Percentiles rank a stretch among this genome's conserved stretches.
These are phyloP conservation scores for Scyliorhinus canicula DNA, from an alignment of 2,797 vertebrate genomes.

Conservation along the genomic window DNA sequence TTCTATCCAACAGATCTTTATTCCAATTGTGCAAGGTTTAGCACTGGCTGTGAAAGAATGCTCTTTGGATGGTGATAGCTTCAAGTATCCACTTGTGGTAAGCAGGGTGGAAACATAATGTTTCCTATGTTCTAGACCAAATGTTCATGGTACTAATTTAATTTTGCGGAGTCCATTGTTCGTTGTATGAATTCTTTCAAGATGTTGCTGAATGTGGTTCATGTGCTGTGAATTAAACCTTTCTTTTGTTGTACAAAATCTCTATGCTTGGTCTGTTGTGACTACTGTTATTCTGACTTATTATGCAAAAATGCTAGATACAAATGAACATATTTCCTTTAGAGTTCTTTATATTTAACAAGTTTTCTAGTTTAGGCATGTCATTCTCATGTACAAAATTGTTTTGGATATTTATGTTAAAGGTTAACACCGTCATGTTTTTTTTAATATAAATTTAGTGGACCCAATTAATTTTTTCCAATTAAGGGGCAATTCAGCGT, in stretches of 20 bases:
- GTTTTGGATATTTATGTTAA: neutral
- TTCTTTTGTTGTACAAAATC: neutral
- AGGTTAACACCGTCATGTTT: neutral
- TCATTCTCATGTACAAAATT: neutral
- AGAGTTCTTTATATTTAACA: neutral
- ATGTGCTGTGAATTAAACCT: neutral
- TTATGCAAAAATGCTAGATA: neutral
- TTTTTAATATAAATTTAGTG: no score
- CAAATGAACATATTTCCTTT: neutral
- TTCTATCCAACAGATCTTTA: conserved; percentile 75
- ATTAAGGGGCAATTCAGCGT: no score
- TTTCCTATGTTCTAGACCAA: conserved; percentile 38
- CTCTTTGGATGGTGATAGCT: conserved; percentile 95
- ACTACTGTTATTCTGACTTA: neutral
- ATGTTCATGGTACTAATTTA: conserved; percentile 41
- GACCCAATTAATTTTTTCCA: no score
- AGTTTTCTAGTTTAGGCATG: neutral
- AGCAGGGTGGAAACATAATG: conserved; percentile 44
- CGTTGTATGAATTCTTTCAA: conserved; percentile 3
- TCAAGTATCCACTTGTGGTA: conserved; percentile 97
- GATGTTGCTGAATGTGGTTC: neutral
- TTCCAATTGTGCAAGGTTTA: conserved; percentile 89
- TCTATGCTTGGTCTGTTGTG: neutral
- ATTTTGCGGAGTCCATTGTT: neutral
- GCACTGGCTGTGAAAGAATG: conserved; percentile 90